These are phyloP conservation scores for Drosophila pseudotakahashii DNA, from an alignment of 2,888 invertebrate genomes.

Conservation along the genomic window DNA sequence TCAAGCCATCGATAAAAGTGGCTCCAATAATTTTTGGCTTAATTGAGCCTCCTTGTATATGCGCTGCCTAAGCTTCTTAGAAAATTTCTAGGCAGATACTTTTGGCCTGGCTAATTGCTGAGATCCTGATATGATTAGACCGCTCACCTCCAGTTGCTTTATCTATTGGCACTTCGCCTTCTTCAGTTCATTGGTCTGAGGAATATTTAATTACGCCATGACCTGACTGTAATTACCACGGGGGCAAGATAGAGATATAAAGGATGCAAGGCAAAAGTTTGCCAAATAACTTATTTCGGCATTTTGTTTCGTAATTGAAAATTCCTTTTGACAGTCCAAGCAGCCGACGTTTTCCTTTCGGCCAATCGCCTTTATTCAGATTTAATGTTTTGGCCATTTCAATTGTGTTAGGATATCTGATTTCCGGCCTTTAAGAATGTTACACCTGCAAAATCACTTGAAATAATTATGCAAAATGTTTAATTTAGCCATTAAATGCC, in stretches of 20 bases:
- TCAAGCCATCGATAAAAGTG: not conserved
- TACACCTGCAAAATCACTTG: conserved; percentile 28
- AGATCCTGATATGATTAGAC: conserved; percentile 49
- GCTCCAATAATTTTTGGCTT: not conserved
- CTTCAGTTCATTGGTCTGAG: conserved; percentile 23
- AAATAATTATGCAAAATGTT: conserved; percentile 58
- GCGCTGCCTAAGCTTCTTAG: not conserved
- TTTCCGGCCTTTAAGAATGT: conserved; percentile 30
- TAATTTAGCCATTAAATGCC: conserved; percentile 45
- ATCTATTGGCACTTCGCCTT: conserved; percentile 7
- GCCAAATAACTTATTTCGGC: conserved; percentile 67
- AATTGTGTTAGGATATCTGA: conserved; percentile 37
- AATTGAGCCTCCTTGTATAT: not conserved
- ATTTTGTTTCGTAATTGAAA: conserved; percentile 71
- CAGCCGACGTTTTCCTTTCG: conserved; percentile 22
- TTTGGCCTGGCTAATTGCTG: conserved; percentile 36
- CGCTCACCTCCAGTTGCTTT: conserved; percentile 19
- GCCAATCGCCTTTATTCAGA: conserved; percentile 56
- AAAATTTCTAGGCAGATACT: not conserved
- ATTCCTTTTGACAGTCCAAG: conserved; percentile 58
- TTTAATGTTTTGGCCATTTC: conserved; percentile 47
- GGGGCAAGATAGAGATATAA: conserved; percentile 15
- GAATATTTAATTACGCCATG: conserved; percentile 46
- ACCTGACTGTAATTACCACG: conserved; percentile 47
- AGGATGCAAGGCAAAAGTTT: conserved; percentile 48